phyloP scores from a whole-genome alignment of 2,888 invertebrate genomes.

The Emmelina monodactyla region DNA sequence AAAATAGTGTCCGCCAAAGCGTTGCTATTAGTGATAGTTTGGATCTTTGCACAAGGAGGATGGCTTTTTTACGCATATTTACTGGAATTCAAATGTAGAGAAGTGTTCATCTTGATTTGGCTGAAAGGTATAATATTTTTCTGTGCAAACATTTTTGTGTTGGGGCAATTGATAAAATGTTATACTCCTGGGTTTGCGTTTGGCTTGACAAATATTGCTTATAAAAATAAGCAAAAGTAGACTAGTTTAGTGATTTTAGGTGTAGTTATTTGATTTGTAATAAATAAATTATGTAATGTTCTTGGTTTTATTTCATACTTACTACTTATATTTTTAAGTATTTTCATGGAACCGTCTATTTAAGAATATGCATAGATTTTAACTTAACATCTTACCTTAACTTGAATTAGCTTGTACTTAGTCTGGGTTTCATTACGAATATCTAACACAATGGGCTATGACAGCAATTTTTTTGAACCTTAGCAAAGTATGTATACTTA shows the following conservation, averaged over 20 bases:
- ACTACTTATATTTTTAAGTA: no score
- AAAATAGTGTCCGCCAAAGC: constrained; percentile 58
- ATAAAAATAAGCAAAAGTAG: constrained; percentile 14
- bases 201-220: constrained; percentile 20
- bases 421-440: no score
- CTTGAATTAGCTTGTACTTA: no score
- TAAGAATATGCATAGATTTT: no score
- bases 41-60: constrained; percentile 77
- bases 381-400: no score
- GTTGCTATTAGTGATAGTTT: constrained; percentile 59
- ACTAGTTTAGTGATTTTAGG: constrained; percentile 1
- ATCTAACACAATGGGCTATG: no score
- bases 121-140: constrained; percentile 85
- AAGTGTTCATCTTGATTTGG: constrained; percentile 88
- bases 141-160: constrained; percentile 76
- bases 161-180: constrained; percentile 62
- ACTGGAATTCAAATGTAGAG: constrained; percentile 86
- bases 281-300: no score
- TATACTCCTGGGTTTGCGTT: constrained; percentile 42
- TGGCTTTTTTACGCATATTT: constrained; percentile 94
- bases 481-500: no score
- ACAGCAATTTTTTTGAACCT: no score
- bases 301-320: no score
- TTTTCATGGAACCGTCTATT: no score
- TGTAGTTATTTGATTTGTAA: constrained; percentile 17